These are phyloP conservation scores for Acrobasis suavella DNA, from an alignment of 2,888 invertebrate genomes.

Conservation along the genomic window DNA sequence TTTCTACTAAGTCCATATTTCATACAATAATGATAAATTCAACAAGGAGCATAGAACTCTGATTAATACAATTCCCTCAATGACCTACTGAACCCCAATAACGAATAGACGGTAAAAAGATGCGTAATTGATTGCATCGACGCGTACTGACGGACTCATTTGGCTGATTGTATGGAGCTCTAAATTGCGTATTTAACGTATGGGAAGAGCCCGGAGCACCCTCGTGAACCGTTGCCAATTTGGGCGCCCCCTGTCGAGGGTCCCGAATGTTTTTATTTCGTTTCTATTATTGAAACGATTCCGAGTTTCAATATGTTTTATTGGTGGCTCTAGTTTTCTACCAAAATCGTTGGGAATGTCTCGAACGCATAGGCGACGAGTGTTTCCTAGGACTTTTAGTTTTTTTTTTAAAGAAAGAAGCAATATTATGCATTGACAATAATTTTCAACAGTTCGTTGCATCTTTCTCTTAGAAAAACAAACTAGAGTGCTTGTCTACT, in stretches of 20 bases:
- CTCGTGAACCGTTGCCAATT: conserved; percentile 76
- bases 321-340: conserved; percentile 14
- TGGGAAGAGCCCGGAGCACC: conserved; percentile 58
- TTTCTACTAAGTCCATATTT: too few species aligned
- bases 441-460: too few species aligned
- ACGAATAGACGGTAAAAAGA: conserved; percentile 53
- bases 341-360: neutral
- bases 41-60: neutral
- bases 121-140: conserved; percentile 77
- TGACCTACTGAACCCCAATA: conserved; percentile 64
- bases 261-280: conserved; percentile 63
- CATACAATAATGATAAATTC: neutral
- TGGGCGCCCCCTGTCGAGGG: conserved; percentile 53
- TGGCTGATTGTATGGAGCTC: conserved; percentile 74
- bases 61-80: conserved; percentile 20
- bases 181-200: conserved; percentile 80
- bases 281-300: conserved; percentile 59
- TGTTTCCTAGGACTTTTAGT: neutral
- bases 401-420: neutral
- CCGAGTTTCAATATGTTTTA: conserved; percentile 43
- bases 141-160: conserved; percentile 76
- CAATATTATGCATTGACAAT: too few species aligned
- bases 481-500: too few species aligned
- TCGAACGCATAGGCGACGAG: neutral
- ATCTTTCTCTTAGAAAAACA: too few species aligned